Evolutionary conservation across 2,113 vertebrate genomes (phyloP).

Genomic region (Chrysemys picta): DNA sequence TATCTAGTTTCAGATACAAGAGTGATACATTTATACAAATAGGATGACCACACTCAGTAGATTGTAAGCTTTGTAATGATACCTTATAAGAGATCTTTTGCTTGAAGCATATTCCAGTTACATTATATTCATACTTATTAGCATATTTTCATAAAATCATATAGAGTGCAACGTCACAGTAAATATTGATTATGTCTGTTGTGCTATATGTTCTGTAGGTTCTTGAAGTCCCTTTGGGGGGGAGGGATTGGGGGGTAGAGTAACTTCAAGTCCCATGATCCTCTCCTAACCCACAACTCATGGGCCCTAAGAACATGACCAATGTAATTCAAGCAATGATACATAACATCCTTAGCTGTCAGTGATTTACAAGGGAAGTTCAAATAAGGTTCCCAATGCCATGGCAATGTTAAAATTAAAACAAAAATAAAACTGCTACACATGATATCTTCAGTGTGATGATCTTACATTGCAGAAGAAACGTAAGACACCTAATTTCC

Average conservation of each 20-base stretch:
- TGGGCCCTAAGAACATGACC: not conserved
- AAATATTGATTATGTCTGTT: not conserved
- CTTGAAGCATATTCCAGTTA: too few relatives aligned
- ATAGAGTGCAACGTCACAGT: too few relatives aligned
- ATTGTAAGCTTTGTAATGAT: too few relatives aligned
- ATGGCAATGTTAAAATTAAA: not conserved
- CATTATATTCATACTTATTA: too few relatives aligned
- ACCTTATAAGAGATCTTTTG: too few relatives aligned
- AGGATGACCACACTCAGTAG: too few relatives aligned
- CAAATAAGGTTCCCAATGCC: not conserved
- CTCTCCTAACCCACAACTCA: accelerated
- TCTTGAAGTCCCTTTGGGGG: not conserved
- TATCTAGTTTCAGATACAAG: too few relatives aligned
- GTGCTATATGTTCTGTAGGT: not conserved
- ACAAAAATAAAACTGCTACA: not conserved
- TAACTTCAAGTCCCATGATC: not conserved
- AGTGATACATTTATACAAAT: too few relatives aligned
- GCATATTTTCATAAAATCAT: too few relatives aligned
- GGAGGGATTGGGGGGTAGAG: not conserved
- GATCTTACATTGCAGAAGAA: not conserved
- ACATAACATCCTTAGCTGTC: not conserved
- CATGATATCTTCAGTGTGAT: not conserved
- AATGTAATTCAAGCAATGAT: not conserved
- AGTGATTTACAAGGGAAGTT: not conserved
- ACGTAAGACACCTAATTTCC: not conserved